These are phyloP conservation scores for Helicoverpa assulta DNA, from an alignment of 2,888 invertebrate genomes.

Conservation along the genomic window DNA sequence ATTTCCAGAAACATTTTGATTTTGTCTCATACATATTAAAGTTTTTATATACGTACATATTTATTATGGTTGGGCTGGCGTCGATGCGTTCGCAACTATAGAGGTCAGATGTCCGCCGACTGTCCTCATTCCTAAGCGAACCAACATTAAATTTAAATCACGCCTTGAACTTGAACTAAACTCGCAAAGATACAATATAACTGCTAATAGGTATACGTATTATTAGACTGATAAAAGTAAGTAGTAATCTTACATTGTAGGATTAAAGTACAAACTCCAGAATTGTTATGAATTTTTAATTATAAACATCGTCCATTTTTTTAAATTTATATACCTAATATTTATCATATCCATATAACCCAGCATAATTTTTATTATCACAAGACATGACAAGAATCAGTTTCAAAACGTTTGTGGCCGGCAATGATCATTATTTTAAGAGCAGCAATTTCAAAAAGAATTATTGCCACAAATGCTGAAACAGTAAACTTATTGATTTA, in stretches of 20 bases:
- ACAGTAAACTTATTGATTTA: slow-evolving; percentile 21
- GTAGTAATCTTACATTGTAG: too few species aligned
- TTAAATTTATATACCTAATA: too few species aligned
- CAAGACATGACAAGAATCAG: neutral
- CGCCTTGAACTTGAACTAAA: slow-evolving; percentile 61
- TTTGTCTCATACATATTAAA: slow-evolving; percentile 24
- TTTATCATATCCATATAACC: slow-evolving; percentile 5
- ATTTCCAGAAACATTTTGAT: slow-evolving; percentile 25
- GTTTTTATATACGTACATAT: neutral
- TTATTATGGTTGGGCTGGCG: slow-evolving; percentile 19
- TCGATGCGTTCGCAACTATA: slow-evolving; percentile 33
- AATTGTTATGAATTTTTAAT: too few species aligned
- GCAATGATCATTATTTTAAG: neutral
- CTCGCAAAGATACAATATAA: slow-evolving; percentile 29
- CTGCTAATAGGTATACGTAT: slow-evolving; percentile 4
- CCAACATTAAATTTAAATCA: slow-evolving; percentile 51
- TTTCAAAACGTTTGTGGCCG: neutral
- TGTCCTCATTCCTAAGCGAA: slow-evolving; percentile 54
- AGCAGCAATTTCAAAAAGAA: slow-evolving; percentile 1
- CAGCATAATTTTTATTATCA: too few species aligned
- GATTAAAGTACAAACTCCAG: too few species aligned
- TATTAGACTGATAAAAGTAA: too few species aligned
- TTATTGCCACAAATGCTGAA: neutral
- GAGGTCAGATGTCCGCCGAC: slow-evolving; percentile 50
- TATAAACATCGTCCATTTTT: too few species aligned